Evolutionary conservation across 64 coral and sea anemone genomes (phyloP).

Genomic region (Montipora efflorescens): DNA sequence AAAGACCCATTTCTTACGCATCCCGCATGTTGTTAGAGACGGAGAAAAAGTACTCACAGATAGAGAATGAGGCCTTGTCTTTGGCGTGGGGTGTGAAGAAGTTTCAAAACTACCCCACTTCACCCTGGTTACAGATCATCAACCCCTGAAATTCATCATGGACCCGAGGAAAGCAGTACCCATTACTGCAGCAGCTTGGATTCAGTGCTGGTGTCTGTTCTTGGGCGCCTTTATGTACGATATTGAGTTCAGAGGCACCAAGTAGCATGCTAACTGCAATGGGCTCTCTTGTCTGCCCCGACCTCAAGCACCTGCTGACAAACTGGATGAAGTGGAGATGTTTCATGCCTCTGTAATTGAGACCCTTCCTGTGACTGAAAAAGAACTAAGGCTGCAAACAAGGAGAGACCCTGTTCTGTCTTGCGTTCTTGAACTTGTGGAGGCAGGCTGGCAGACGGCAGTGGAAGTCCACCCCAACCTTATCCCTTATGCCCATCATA

Average conservation of each 20-base stretch:
- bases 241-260: slow-evolving; percentile 27
- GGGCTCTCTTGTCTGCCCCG: slow-evolving; percentile 3
- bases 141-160: slow-evolving; percentile 75
- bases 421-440: slow-evolving; percentile 39
- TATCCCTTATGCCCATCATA: slow-evolving; percentile 24
- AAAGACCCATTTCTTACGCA: slow-evolving; percentile 30
- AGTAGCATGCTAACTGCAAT: slow-evolving; percentile 68
- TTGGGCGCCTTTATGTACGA: slow-evolving; percentile 43
- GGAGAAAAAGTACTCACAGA: background rate
- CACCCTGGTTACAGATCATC: slow-evolving; percentile 58
- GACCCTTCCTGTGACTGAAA: slow-evolving; percentile 44
- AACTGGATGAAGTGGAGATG: slow-evolving; percentile 15
- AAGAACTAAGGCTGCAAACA: slow-evolving; percentile 42
- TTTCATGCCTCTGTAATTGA: slow-evolving; percentile 25
- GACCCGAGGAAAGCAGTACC: slow-evolving; percentile 59
- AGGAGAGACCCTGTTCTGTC: slow-evolving; percentile 46
- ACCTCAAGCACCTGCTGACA: background rate
- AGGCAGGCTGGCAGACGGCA: slow-evolving; percentile 16
- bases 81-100: slow-evolving; percentile 47
- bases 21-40: slow-evolving; percentile 29
- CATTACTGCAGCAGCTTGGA: slow-evolving; percentile 42
- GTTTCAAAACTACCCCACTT: slow-evolving; percentile 60
- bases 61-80: slow-evolving; percentile 36
- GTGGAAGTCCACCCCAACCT: background rate
- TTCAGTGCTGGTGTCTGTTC: slow-evolving; percentile 61